These are phyloP conservation scores for Yponomeuta evonymella DNA, from an alignment of 2,888 invertebrate species.

Conservation along the genomic window DNA sequence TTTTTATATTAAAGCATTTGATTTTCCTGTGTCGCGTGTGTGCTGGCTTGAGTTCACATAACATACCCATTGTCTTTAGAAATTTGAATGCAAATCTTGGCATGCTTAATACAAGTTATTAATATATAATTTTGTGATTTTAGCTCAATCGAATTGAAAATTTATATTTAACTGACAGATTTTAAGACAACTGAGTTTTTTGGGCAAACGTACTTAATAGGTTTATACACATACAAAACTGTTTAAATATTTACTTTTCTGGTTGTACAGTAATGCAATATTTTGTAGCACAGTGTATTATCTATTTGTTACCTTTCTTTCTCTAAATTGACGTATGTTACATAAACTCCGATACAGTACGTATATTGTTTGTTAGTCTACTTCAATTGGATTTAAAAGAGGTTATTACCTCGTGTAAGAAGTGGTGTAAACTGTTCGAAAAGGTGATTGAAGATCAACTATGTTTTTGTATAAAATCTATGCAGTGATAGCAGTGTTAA, in stretches of 20 bases:
- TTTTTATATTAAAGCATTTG: constrained; percentile 71
- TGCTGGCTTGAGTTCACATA: constrained; percentile 28
- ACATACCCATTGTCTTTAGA: neutral
- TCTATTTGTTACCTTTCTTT: neutral
- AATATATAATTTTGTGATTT: no score
- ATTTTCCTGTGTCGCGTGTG: constrained; percentile 61
- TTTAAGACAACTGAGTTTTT: no score
- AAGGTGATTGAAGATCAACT: neutral
- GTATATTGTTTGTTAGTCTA: constrained; percentile 9
- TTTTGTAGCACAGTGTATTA: neutral
- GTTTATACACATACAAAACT: no score
- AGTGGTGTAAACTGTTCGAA: constrained; percentile 5
- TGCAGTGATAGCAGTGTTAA: neutral
- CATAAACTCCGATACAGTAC: constrained; percentile 13
- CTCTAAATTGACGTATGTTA: constrained; percentile 13
- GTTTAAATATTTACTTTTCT: no score
- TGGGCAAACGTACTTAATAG: no score
- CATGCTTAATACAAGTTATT: no score
- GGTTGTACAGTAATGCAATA: no score
- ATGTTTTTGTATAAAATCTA: constrained; percentile 6
- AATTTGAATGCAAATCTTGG: no score
- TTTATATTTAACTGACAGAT: no score
- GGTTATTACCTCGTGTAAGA: constrained; percentile 9
- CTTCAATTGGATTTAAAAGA: neutral
- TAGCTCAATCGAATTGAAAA: neutral